phyloP scores from a whole-genome alignment of 2,888 invertebrate species.

The Phortica magna region DNA sequence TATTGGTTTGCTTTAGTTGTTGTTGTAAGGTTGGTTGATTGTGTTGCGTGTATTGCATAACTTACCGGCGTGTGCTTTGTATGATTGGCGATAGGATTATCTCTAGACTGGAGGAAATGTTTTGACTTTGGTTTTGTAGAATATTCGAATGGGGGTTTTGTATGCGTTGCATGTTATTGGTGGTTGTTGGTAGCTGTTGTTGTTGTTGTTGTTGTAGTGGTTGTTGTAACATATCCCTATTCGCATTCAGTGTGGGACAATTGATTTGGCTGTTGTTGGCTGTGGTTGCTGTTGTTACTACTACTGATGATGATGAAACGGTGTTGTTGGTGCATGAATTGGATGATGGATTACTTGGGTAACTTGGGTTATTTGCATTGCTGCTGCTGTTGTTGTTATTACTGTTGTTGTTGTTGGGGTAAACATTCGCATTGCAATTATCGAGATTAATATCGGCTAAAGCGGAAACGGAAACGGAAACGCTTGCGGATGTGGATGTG shows the following conservation, averaged over 20 bases:
- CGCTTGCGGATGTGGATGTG: constrained; percentile 39
- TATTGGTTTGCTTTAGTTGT: constrained; percentile 42
- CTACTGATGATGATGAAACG: constrained; percentile 50
- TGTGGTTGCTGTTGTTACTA: constrained; percentile 56
- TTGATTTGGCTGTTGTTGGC: constrained; percentile 44
- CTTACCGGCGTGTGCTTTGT: constrained; percentile 79
- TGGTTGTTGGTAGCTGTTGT: constrained; percentile 44
- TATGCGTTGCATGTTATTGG: constrained; percentile 40
- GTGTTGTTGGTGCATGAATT: constrained; percentile 14
- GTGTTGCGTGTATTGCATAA: constrained; percentile 54
- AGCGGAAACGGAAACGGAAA: constrained; percentile 54
- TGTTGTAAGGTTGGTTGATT: constrained; percentile 43
- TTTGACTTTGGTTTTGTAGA: constrained; percentile 75
- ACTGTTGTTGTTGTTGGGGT: constrained; percentile 56
- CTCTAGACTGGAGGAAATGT: constrained; percentile 79
- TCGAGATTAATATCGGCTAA: constrained; percentile 70
- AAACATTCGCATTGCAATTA: constrained; percentile 74
- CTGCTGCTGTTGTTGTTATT: constrained; percentile 51
- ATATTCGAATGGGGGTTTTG: constrained; percentile 51
- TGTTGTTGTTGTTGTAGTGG: constrained; percentile 49
- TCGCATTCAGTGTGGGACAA: constrained; percentile 46
- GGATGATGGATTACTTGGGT: constrained; percentile 12
- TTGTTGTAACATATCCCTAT: constrained; percentile 58
- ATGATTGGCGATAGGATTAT: constrained; percentile 79
- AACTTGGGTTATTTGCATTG: constrained; percentile 52